Percentiles rank a stretch among this genome's conserved stretches.
Evolutionary conservation across 2,797 vertebrate species (phyloP).

Genomic region (Hoplostethus mediterraneus): DNA sequence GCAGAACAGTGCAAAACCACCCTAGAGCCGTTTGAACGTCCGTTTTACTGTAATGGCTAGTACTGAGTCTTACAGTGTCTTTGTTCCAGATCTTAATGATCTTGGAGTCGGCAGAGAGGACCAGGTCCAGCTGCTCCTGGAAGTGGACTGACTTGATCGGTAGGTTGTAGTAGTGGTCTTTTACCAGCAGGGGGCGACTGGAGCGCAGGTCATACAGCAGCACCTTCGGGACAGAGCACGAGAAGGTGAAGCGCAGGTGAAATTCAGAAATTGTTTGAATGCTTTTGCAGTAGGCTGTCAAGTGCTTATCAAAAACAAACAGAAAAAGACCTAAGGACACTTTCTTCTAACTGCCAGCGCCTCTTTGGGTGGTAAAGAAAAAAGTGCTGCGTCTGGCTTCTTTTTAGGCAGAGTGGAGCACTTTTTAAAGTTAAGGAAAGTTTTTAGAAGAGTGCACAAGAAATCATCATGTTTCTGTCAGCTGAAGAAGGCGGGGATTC

Average conservation of each 20-base stretch:
- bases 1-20: not conserved
- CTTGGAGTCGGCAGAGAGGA: constrained; percentile 94
- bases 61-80: constrained; percentile 85
- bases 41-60: not conserved
- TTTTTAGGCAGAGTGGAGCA: too few relatives aligned
- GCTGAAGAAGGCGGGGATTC: too few relatives aligned
- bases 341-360: too few relatives aligned
- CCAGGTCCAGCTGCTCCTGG: constrained; percentile 89
- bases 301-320: too few relatives aligned
- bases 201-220: constrained; percentile 96
- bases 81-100: constrained; percentile 98
- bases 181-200: constrained; percentile 91
- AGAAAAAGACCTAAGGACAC: too few relatives aligned
- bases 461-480: too few relatives aligned
- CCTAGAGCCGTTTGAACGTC: not conserved
- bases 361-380: too few relatives aligned
- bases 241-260: not conserved
- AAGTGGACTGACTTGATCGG: constrained; percentile 95
- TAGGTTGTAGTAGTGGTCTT: constrained; percentile 95
- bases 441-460: too few relatives aligned
- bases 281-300: too few relatives aligned
- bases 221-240: constrained; percentile 80
- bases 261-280: not conserved
- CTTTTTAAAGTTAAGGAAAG: too few relatives aligned
- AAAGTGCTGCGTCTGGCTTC: too few relatives aligned